phyloP scores from a whole-genome alignment of 1,140 invertebrate species.

The Hyles euphorbiae region DNA sequence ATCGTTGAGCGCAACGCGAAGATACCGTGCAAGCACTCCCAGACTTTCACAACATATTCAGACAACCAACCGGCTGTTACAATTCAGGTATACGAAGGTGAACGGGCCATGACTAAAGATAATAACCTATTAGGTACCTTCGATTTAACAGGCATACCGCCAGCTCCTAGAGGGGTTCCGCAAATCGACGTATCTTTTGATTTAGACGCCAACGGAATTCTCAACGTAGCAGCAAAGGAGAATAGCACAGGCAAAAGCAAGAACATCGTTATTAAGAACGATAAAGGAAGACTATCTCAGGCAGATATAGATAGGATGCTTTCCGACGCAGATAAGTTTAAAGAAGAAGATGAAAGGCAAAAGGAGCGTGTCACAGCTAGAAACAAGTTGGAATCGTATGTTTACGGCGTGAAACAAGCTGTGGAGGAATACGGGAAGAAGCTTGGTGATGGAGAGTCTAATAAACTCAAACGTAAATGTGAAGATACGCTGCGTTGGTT shows the following conservation, averaged over 20 bases:
- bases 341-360: conserved; percentile 81
- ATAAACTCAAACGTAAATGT: conserved; percentile 76
- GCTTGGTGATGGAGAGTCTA: conserved; percentile 77
- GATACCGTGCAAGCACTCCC: conserved; percentile 79
- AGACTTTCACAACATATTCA: conserved; percentile 80
- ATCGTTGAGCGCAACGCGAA: conserved; percentile 77
- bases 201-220: conserved; percentile 83
- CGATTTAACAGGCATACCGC: conserved; percentile 86
- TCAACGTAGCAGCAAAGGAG: conserved; percentile 79
- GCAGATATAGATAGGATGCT: conserved; percentile 96
- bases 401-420: conserved; percentile 86
- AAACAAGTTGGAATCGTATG: conserved; percentile 88
- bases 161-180: conserved; percentile 87
- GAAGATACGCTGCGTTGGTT: conserved; percentile 76
- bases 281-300: conserved; percentile 92
- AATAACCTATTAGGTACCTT: conserved; percentile 87
- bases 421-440: conserved; percentile 55
- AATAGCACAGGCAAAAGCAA: conserved; percentile 84
- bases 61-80: conserved; percentile 84
- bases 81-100: conserved; percentile 82
- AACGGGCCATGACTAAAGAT: conserved; percentile 86
- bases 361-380: conserved; percentile 81
- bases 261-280: conserved; percentile 93
- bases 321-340: conserved; percentile 83
- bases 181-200: conserved; percentile 85